Conservation (phyloP, 2,113 vertebrate species). For the Muntiacus muntjak region DNA sequence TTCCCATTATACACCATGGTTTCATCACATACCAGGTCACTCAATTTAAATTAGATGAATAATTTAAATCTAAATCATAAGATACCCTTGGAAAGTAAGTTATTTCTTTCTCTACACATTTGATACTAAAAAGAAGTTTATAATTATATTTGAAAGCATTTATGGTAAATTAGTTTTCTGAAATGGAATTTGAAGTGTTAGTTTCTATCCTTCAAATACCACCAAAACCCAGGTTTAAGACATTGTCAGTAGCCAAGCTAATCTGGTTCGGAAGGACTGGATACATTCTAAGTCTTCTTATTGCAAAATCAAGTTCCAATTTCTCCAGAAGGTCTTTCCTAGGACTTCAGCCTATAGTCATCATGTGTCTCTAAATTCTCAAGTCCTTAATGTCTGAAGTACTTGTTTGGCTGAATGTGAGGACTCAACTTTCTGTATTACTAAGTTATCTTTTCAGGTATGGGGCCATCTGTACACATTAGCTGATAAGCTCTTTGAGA, state of each 20-base stretch:
- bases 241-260: not conserved
- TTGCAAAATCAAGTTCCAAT: not conserved
- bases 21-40: not conserved
- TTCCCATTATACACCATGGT: not conserved
- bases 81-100: not conserved
- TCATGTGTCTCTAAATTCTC: not conserved
- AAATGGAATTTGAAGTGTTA: not conserved
- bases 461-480: not conserved
- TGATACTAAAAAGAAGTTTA: not conserved
- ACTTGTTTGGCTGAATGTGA: not conserved
- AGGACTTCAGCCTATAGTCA: not conserved
- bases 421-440: not conserved
- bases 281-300: not conserved
- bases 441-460: not conserved
- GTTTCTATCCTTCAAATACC: not conserved
- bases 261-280: not conserved
- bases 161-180: not conserved
- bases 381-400: not conserved
- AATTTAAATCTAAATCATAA: slow-evolving; percentile 5
- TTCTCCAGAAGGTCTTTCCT: not conserved
- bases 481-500: not conserved
- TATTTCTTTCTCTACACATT: not conserved
- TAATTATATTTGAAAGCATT: slow-evolving; percentile 1
- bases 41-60: not conserved
- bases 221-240: not conserved